These are phyloP conservation scores for Pristis pectinata DNA, from an alignment of 2,797 vertebrate genomes.

Conservation along the genomic window DNA sequence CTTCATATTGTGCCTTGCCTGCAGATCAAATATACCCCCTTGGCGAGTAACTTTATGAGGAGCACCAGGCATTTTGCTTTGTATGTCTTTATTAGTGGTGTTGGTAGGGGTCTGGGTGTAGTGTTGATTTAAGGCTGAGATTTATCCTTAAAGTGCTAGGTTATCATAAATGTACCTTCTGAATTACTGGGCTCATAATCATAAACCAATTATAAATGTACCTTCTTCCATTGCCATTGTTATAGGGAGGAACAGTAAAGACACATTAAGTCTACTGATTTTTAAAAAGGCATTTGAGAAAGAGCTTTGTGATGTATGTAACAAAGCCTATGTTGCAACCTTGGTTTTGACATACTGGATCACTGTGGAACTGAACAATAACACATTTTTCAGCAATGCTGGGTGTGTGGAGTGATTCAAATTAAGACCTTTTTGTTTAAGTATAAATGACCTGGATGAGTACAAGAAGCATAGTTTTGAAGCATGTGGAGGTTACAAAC, in stretches of 20 bases:
- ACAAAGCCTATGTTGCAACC: no score
- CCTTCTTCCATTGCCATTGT: not conserved
- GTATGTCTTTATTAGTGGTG: not conserved
- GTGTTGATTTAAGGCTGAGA: not conserved
- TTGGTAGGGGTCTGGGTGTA: no score
- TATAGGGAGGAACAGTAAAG: not conserved
- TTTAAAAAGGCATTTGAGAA: not conserved
- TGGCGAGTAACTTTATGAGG: no score
- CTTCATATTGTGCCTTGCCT: not conserved
- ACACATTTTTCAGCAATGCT: no score
- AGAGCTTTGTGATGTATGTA: not conserved
- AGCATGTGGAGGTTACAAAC: no score
- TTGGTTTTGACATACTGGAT: no score
- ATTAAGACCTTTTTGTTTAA: no score
- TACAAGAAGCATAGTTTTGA: no score
- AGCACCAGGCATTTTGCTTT: not conserved
- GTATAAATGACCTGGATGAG: no score
- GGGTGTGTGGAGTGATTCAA: no score
- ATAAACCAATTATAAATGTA: not conserved
- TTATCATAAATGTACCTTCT: not conserved
- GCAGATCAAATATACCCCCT: not conserved
- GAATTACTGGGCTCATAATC: no score
- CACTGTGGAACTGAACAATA: no score
- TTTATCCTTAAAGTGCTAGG: not conserved
- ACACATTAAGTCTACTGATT: not conserved